Percentiles rank a stretch among this genome's conserved stretches.
phyloP scores from a whole-genome alignment of 2,888 invertebrate species.

The Himalopsyche tibetana region DNA sequence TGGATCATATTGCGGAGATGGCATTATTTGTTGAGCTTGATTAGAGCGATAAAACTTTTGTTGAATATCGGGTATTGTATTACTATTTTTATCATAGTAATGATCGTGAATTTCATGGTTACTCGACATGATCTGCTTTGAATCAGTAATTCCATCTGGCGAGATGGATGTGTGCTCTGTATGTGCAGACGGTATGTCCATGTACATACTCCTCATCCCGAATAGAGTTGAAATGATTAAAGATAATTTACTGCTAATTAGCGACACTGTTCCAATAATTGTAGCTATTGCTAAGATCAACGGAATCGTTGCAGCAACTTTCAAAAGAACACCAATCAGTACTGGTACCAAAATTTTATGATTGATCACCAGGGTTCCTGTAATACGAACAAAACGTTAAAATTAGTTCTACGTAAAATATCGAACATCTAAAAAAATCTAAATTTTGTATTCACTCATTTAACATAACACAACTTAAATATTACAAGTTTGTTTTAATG shows the following conservation, averaged over 20 bases:
- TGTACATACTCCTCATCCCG: slow-evolving; percentile 66
- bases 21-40: neutral
- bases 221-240: slow-evolving; percentile 67
- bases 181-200: slow-evolving; percentile 49
- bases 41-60: neutral
- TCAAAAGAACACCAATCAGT: slow-evolving; percentile 68
- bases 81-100: slow-evolving; percentile 28
- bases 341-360: slow-evolving; percentile 67
- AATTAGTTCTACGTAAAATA: too few species aligned
- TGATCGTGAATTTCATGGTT: neutral
- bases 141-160: slow-evolving; percentile 52
- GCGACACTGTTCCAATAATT: slow-evolving; percentile 68
- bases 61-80: neutral
- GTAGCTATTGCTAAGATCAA: slow-evolving; percentile 68
- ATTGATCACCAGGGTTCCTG: slow-evolving; percentile 67
- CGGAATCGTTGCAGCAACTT: slow-evolving; percentile 68
- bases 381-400: slow-evolving; percentile 22
- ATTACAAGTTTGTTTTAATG: too few species aligned
- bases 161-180: slow-evolving; percentile 11
- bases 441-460: too few species aligned
- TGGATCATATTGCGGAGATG: slow-evolving; percentile 6
- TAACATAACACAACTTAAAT: too few species aligned
- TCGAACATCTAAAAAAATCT: too few species aligned
- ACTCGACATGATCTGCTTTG: slow-evolving; percentile 50
- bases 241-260: slow-evolving; percentile 69